These are phyloP conservation scores for Plagodis dolabraria DNA, from an alignment of 2,888 invertebrate species.

Conservation along the genomic window DNA sequence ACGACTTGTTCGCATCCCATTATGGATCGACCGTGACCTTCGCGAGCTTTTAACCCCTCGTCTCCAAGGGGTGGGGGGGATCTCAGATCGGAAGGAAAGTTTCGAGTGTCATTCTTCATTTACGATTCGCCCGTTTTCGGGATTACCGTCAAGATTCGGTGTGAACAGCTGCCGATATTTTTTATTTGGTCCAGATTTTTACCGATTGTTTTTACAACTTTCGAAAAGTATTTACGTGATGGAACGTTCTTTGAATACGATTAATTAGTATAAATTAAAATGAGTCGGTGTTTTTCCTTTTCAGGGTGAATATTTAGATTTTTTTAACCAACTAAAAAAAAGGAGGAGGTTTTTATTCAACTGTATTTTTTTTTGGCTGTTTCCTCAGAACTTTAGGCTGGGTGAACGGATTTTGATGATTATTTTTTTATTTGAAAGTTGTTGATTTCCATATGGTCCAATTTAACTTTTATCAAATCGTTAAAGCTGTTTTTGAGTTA, in stretches of 20 bases:
- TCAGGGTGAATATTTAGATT: too few relatives aligned
- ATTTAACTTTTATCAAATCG: too few relatives aligned
- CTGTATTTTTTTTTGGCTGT: too few relatives aligned
- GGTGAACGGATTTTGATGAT: too few relatives aligned
- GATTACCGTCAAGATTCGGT: constrained; percentile 33
- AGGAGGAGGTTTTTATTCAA: too few relatives aligned
- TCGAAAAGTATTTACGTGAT: constrained; percentile 8
- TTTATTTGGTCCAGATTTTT: constrained; percentile 12
- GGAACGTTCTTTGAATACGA: constrained; percentile 7
- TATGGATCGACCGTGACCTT: constrained; percentile 27
- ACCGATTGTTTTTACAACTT: constrained; percentile 19
- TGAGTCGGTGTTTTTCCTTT: background rate
- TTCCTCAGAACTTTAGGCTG: too few relatives aligned
- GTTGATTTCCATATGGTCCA: too few relatives aligned
- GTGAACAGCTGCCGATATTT: constrained; percentile 30
- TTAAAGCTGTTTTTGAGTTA: too few relatives aligned
- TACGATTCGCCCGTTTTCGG: constrained; percentile 42
- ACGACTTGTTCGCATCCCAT: constrained; percentile 19
- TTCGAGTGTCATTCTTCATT: constrained; percentile 48
- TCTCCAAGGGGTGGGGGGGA: constrained; percentile 24
- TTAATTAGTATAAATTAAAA: constrained; percentile 8
- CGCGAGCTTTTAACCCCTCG: constrained; percentile 27
- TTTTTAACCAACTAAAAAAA: too few relatives aligned
- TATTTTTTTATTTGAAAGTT: too few relatives aligned
- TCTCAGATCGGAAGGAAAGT: constrained; percentile 38